phyloP scores from a whole-genome alignment of 2,113 vertebrate species.

The Orycteropus afer region DNA sequence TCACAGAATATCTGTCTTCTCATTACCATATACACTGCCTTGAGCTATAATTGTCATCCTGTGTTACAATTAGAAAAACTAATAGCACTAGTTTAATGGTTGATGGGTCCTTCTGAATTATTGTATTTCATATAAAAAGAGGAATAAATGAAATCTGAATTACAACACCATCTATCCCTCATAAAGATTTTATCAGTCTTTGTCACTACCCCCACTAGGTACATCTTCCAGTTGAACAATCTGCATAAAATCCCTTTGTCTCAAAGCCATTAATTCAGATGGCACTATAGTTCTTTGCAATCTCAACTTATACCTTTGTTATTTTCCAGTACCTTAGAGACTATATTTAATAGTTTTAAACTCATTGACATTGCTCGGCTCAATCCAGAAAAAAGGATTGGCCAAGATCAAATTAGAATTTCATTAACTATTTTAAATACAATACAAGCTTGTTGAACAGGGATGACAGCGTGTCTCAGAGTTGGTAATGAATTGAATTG shows the following conservation, averaged over 20 bases:
- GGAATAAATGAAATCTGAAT: neutral
- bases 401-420: slow-evolving; percentile 54
- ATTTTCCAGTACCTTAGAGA: neutral
- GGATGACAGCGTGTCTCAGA: slow-evolving; percentile 16
- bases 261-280: slow-evolving; percentile 30
- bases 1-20: neutral
- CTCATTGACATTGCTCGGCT: slow-evolving; percentile 36
- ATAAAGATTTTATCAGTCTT: neutral
- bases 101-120: neutral
- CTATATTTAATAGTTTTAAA: slow-evolving; percentile 32
- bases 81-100: neutral
- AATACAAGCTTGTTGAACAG: neutral
- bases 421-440: slow-evolving; percentile 52
- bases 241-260: neutral
- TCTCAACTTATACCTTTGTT: neutral
- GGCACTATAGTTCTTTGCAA: neutral
- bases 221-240: neutral
- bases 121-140: neutral
- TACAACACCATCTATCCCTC: neutral
- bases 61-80: slow-evolving; percentile 28
- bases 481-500: slow-evolving; percentile 34
- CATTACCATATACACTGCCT: neutral
- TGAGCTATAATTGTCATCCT: neutral
- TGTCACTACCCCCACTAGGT: neutral
- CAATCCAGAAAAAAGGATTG: neutral